Base-by-base conservation (phyloP, 2,113 vertebrate species). In the Serilophus lunatus region DNA sequence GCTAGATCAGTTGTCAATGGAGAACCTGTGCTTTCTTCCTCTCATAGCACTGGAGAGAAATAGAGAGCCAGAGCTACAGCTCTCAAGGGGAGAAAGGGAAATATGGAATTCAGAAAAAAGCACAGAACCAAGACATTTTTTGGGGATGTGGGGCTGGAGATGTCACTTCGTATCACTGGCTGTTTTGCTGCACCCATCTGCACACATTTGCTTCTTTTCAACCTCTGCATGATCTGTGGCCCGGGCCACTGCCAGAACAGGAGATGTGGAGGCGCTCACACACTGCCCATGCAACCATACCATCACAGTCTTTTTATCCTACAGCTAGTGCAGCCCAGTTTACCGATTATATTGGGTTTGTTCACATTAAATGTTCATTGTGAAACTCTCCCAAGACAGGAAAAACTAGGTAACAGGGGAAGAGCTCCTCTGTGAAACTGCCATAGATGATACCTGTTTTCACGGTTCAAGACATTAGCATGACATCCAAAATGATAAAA, bases 331-430 rank as follows among this genome's bases (percentile, higher is more conserved):
- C 70, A 87, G 65, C 45, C 68, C 38, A 28, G 3, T 38, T 85
- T 59, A 70, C 68, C 74, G 82, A 79, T 94, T 71, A 49, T 54
- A 91, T 88, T 13, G 7, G 69, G 76, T 82, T n/a, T 84, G 53
- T 84, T 89, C 83, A 79, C 54, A 40, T 44, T 51, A 78, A 91
- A 54, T 23, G 36, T 35, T 89, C 63, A 38, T 95, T 95, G 70
- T 70, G 90, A 94, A 96, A 95, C 24, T 31, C 35, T 53, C 50
- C 76, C 76, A 72, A 80, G 79, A 95, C 94, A 90, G 71, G 93
- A 96, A 96, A 97, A 94, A 94, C 93, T 56, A 86, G 87, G 16
- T 90, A 95, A 80, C 19, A 82, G 22, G 69, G 65, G 45, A 95
- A 96, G 87, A 86, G 64, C 36, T 91, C 19, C 69, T 78, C 50